Evolutionary conservation across 2,797 vertebrate species (phyloP), one percentile per base, ranked within the genome.

Genomic region (Pygocentrus nattereri): DNA sequence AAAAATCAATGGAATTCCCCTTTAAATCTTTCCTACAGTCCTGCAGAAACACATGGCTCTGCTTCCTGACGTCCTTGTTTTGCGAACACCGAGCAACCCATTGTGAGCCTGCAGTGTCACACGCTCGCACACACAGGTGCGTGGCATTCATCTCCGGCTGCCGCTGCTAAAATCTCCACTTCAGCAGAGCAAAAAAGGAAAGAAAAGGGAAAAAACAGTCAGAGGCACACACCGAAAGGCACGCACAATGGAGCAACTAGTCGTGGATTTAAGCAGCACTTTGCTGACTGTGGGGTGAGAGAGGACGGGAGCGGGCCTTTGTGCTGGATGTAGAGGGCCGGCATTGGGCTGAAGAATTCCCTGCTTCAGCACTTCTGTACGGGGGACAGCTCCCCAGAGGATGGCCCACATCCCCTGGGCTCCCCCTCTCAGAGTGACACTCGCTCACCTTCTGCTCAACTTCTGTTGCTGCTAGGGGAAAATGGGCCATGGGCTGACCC

Each of bases 311-410:
- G 92, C 89, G 84, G 88, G 89, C 90, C 91, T 93, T 93, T 92
- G 90, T 94, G 90, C 89, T 86, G 88, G 91, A 89, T 87, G 90
- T 90, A 89, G 83, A 91, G 92, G 89, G 92, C 91, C 90, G 89
- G 90, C 89, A 90, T 90, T 90, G 82, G 74, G 67, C 78, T 72
- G 91, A 90, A 89, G 91, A 94, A 93, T 91, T 92, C 85, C 91
- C 89, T 88, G 91, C 91, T 93, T 94, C 94, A 94, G 94, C 94
- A 85, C 88, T 93, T 95, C 91, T 92, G 89, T 89, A 82, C 91
- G 62, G 77, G 89, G 93, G 92, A 93, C 93, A 91, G 90, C 86
- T 94, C 93, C 92, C 91, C 75, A 87, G 88, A 90, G 93, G 87
- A 85, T 86, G 86, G 81, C 87, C 81, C 58, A 89, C 44, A 67